These are phyloP conservation scores for Acronicta psi DNA, from an alignment of 2,888 invertebrate genomes.

Conservation along the genomic window DNA sequence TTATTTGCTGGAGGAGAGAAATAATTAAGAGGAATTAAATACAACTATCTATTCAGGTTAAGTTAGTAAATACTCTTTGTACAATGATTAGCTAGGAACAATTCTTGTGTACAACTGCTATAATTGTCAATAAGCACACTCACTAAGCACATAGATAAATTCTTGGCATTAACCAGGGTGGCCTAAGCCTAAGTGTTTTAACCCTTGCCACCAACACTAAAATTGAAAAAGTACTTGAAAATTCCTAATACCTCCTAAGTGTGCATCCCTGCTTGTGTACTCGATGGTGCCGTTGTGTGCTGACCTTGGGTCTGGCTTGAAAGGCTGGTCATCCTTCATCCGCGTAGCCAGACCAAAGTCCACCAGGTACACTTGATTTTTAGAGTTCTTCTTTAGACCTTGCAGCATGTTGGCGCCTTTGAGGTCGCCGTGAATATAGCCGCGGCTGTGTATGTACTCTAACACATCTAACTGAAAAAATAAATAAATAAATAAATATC, in stretches of 20 bases:
- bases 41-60: neutral
- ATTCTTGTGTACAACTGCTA: too few species aligned
- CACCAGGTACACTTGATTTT: constrained; percentile 94
- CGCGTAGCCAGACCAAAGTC: constrained; percentile 97
- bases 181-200: too few species aligned
- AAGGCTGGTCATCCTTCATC: constrained; percentile 92
- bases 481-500: neutral
- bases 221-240: neutral
- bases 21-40: neutral
- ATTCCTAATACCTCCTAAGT: constrained; percentile 93
- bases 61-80: too few species aligned
- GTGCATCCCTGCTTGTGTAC: constrained; percentile 98
- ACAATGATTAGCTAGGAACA: too few species aligned
- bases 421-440: constrained; percentile 98
- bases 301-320: constrained; percentile 96
- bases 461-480: constrained; percentile 93
- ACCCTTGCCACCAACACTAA: too few species aligned
- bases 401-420: constrained; percentile 98
- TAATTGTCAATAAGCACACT: too few species aligned
- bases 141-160: too few species aligned
- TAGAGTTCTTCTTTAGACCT: constrained; percentile 90
- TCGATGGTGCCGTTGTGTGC: constrained; percentile 99
- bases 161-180: too few species aligned
- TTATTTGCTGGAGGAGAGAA: too few species aligned
- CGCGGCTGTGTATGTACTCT: constrained; percentile 96